These are phyloP conservation scores for Hydrolagus affinis DNA, from an alignment of 2,113 vertebrate genomes.

Conservation along the genomic window DNA sequence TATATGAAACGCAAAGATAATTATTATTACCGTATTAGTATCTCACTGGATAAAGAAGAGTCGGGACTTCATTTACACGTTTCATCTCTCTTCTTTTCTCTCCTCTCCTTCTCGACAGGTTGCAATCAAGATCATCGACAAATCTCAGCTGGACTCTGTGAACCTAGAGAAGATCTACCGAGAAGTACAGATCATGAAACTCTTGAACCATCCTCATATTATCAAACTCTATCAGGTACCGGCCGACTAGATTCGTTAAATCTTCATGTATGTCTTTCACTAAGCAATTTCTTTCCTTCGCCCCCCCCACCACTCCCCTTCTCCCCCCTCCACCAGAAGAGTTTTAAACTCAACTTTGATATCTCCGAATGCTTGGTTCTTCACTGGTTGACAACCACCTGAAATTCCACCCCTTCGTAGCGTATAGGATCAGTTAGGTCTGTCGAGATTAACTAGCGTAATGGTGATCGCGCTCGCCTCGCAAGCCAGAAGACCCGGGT, in stretches of 20 bases:
- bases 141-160: slow-evolving; percentile 90
- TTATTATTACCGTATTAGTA: too few species aligned
- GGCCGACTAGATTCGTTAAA: neutral
- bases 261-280: too few species aligned
- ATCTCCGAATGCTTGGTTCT: too few species aligned
- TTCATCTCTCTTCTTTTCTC: slow-evolving; percentile 36
- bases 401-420: too few species aligned
- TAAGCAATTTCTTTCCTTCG: too few species aligned
- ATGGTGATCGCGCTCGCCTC: too few species aligned
- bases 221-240: slow-evolving; percentile 95
- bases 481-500: too few species aligned
- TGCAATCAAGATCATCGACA: slow-evolving; percentile 98
- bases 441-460: too few species aligned
- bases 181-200: slow-evolving; percentile 97
- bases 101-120: slow-evolving; percentile 60
- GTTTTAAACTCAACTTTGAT: neutral
- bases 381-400: too few species aligned
- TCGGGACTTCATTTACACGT: neutral
- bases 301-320: too few species aligned
- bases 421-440: too few species aligned
- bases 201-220: slow-evolving; percentile 93
- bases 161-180: slow-evolving; percentile 96
- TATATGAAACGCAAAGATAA: too few species aligned
- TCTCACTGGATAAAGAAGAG: neutral
- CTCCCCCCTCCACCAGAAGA: neutral